Evolutionary conservation across 2,797 vertebrate genomes (phyloP).

Genomic region (Sebastes flavidus): DNA sequence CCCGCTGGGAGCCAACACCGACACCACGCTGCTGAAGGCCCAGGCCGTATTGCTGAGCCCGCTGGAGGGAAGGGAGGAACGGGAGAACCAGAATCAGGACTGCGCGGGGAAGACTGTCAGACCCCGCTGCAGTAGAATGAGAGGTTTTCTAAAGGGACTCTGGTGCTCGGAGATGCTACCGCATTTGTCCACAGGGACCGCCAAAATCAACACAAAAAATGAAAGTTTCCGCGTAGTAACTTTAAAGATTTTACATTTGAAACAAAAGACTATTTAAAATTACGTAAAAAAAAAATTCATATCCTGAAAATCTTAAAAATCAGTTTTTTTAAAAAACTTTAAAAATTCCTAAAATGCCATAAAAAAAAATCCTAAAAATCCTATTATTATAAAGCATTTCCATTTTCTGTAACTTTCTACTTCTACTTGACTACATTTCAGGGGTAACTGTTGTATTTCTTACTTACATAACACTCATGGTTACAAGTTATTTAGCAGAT

Average conservation of each 20-base stretch:
- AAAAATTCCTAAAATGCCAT: not conserved
- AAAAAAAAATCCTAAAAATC: not conserved
- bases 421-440: not conserved
- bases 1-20: no score
- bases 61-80: no score
- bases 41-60: no score
- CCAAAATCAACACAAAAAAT: no score
- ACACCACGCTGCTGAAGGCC: no score
- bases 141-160: no score
- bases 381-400: not conserved
- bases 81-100: no score
- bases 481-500: not conserved
- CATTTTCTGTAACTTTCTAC: not conserved
- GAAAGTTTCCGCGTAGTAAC: no score
- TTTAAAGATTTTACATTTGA: not conserved
- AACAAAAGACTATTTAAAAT: not conserved
- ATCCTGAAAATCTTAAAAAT: not conserved
- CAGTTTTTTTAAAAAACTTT: not conserved
- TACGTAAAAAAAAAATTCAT: not conserved
- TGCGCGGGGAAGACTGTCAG: no score
- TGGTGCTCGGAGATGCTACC: no score
- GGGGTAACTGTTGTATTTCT: not conserved
- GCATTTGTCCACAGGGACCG: no score
- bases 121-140: no score
- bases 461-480: fast-evolving